These are phyloP conservation scores for Meteorus sp. DNA, from an alignment of 1,140 invertebrate species.

Conservation along the genomic window DNA sequence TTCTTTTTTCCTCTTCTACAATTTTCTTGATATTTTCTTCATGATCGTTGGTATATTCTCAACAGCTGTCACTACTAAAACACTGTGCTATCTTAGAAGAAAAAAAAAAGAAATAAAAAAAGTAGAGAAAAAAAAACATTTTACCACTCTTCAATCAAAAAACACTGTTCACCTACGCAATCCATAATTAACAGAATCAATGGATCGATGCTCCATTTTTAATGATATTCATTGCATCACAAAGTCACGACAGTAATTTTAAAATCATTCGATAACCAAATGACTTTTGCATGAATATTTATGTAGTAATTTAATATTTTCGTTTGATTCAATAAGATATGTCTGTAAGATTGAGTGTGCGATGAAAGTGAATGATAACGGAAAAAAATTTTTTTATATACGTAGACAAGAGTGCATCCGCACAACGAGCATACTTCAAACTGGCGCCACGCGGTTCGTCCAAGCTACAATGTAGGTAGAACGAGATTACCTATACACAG, in stretches of 20 bases:
- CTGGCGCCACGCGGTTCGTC: conserved; percentile 55
- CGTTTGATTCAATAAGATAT: too few relatives aligned
- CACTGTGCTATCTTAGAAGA: too few relatives aligned
- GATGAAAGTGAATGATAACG: not conserved
- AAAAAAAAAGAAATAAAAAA: too few relatives aligned
- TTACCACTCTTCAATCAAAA: too few relatives aligned
- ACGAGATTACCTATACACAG: conserved; percentile 38
- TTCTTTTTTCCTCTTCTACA: not conserved
- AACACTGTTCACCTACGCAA: not conserved
- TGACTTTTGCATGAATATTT: too few relatives aligned
- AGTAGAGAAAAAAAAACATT: too few relatives aligned
- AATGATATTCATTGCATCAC: not conserved
- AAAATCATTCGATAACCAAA: too few relatives aligned
- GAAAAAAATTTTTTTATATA: too few relatives aligned
- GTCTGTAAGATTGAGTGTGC: conserved; percentile 2
- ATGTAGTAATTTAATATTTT: too few relatives aligned
- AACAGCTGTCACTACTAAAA: not conserved
- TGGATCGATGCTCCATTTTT: not conserved
- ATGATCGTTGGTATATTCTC: too few relatives aligned
- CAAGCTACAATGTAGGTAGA: conserved; percentile 44
- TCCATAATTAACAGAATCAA: not conserved
- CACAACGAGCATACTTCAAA: conserved; percentile 57
- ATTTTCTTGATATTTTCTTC: not conserved
- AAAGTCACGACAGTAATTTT: not conserved
- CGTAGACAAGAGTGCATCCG: conserved; percentile 55